Base-by-base conservation (phyloP, 2,797 vertebrate genomes). In the Sebastes itinus region DNA sequence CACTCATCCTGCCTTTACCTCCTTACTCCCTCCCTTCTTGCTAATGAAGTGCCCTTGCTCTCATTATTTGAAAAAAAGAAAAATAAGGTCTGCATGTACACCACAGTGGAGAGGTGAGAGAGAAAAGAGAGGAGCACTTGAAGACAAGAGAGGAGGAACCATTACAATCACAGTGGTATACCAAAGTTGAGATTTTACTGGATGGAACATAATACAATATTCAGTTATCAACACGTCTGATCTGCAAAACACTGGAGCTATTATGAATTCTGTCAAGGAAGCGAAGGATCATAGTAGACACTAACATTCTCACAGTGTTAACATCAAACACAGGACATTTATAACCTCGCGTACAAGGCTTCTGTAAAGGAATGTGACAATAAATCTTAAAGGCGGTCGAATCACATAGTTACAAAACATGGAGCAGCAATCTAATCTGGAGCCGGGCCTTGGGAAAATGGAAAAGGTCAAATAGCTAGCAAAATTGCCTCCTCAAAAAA, bases 11-110 rank as follows among this genome's bases (percentile, higher is more conserved):
- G 69, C 92, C 89, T 80, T 72, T 71, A 77, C 86, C 87, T 92
- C 84, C 83, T 86, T 81, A 80, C 86, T 87, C 82, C 89, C 91
- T 87, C 82, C 89, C 91, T 92, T 94, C 95, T 93, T 90, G 94
- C 97, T 99, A 98, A 98, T 98, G 97, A 99, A 97, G 96, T 96
- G 95, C 96, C 96, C 97, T 96, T 89, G 93, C 93, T 95, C 96
- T 98, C 97, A 97, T 97, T 98, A 98, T 96, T 97, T 97, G 96
- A 95, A 96, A 95, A 80, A 78, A 2, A 55, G 12, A 28, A 58
- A 25, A 42, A 84, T 77, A 96, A 95, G 95, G 94, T 94, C 95
- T 96, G 94, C 95, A 96, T 81, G 83, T 82, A 88, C 70, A 90
- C 78, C 71, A 66, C 95, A 70, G 68, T n/a, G 27, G 77, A 89